phyloP scores from a whole-genome alignment of 2,888 invertebrate species.

The Phyto melanocephala region DNA sequence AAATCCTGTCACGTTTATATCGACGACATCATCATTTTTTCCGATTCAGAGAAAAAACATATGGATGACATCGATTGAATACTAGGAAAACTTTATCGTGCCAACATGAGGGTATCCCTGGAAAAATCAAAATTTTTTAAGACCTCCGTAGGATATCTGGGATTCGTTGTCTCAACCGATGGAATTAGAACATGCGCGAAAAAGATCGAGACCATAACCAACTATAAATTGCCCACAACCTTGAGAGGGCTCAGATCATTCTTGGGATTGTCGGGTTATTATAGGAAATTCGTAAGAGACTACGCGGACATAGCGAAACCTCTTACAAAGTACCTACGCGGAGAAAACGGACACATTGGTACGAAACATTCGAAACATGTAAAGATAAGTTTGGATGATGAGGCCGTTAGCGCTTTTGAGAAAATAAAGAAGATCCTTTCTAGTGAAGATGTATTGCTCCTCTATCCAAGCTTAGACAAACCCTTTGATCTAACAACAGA shows the following conservation, averaged over 20 bases:
- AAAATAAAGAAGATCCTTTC: conserved; percentile 41
- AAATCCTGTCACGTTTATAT: background rate
- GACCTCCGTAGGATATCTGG: background rate
- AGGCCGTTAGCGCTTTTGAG: background rate
- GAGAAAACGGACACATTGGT: background rate
- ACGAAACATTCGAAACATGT: background rate
- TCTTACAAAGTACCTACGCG: background rate
- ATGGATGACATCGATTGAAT: background rate
- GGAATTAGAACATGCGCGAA: background rate
- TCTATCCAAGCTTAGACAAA: conserved; percentile 55
- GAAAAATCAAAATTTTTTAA: conserved; percentile 3
- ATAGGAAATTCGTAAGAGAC: background rate
- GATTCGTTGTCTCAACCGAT: background rate
- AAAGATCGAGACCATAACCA: background rate
- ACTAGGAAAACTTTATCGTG: background rate
- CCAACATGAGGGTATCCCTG: background rate
- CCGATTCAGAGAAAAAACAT: background rate
- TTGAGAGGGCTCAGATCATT: background rate
- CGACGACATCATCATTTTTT: background rate
- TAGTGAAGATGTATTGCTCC: conserved; percentile 44
- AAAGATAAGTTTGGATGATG: background rate
- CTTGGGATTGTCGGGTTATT: background rate
- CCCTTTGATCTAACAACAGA: conserved; percentile 55
- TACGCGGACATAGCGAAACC: background rate
- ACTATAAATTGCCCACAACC: background rate